These are phyloP conservation scores for Halisarca cf. caerulea DNA, from an alignment of 37 sponge, comb jelly and placozoan genomes.

Conservation along the genomic window DNA sequence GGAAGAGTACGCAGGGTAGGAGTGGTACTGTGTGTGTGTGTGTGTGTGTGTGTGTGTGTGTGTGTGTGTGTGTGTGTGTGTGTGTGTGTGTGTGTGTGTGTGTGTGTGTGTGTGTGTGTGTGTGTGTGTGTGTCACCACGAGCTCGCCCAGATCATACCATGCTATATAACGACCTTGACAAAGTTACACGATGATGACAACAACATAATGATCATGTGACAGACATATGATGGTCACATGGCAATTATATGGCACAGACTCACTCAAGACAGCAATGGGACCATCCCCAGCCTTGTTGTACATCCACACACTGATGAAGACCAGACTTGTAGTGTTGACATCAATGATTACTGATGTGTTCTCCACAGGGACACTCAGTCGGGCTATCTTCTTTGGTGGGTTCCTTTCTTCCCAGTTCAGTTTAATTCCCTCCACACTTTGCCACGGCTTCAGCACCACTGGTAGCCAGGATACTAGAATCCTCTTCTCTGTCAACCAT, in stretches of 20 bases:
- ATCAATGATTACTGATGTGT: background rate
- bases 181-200: no score
- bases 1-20: no score
- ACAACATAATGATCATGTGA: no score
- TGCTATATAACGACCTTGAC: no score
- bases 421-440: constrained; percentile 19
- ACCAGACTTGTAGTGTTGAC: background rate
- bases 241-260: background rate
- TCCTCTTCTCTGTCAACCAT: background rate
- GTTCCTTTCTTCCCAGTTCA: constrained; percentile 46
- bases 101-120: no score
- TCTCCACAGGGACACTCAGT: background rate
- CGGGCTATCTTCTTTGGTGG: background rate
- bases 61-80: no score
- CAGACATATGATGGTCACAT: constrained; percentile 13
- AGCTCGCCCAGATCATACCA: no score
- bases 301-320: constrained; percentile 40
- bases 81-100: no score
- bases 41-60: no score
- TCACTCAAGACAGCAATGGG: constrained; percentile 18
- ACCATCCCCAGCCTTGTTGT: constrained; percentile 37
- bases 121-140: no score
- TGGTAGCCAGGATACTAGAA: background rate
- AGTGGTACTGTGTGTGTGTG: no score
- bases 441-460: background rate